phyloP scores from a whole-genome alignment of 1,140 invertebrate species.

The Augochlora pura region DNA sequence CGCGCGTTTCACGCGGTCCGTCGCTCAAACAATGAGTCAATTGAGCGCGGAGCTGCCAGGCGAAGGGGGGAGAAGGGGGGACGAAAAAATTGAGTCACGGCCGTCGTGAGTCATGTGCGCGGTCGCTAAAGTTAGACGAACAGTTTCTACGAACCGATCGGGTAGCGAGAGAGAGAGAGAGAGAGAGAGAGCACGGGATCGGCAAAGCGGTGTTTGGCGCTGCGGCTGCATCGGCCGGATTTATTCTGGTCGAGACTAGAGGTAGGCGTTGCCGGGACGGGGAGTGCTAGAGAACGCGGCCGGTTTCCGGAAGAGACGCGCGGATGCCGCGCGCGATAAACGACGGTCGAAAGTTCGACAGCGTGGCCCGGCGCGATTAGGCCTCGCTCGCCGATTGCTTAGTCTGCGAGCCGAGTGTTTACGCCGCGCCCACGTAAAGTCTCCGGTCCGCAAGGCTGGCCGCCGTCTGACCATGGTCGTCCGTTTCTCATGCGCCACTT shows the following conservation, averaged over 20 bases:
- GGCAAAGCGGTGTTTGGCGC: no score
- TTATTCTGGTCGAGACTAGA: not conserved
- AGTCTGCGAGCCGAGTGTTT: constrained; percentile 45
- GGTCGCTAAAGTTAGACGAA: not conserved
- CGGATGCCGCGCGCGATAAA: constrained; percentile 23
- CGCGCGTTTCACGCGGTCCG: constrained; percentile 7
- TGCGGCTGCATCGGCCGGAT: not conserved
- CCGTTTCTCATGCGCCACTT: constrained; percentile 25
- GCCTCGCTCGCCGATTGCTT: constrained; percentile 35
- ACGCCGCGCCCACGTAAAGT: constrained; percentile 23
- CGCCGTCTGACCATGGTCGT: constrained; percentile 24
- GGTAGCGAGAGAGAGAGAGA: no score
- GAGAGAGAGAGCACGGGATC: not conserved
- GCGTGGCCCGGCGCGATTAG: constrained; percentile 34
- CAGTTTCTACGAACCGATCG: not conserved
- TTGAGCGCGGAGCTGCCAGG: not conserved
- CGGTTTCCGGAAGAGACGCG: constrained; percentile 1
- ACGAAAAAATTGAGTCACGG: constrained; percentile 29
- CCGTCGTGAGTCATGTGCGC: constrained; percentile 13
- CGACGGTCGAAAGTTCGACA: not conserved
- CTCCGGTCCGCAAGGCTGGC: constrained; percentile 8
- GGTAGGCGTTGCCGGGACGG: not conserved
- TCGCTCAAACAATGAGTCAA: constrained; percentile 33
- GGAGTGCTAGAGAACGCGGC: no score
- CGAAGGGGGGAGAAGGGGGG: no score